Evolutionary conservation across 2,888 invertebrate genomes (phyloP), one percentile per base, ranked within the genome.

Genomic region (Dynastes maya): DNA sequence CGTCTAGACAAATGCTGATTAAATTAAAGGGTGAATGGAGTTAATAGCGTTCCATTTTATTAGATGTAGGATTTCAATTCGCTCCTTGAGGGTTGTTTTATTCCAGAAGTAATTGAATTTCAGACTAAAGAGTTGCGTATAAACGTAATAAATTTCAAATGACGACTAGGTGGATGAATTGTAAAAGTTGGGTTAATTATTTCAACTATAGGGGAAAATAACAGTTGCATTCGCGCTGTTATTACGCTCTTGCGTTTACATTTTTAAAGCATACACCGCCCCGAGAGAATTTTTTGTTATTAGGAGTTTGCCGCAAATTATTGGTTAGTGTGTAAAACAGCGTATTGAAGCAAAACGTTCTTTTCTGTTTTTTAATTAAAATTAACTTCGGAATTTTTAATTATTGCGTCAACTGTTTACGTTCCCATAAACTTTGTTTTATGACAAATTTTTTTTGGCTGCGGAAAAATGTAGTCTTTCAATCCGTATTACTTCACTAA

Each of bases 151-250:
- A 68, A 68, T 68, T 68, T 68, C 29, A 53, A 68, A 68, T 68
- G 16, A 29, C 51, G 49, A 68, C 51, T 51, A 51, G 53, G 13
- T n/a, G 3, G 29, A 27, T 49, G 13, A 51, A 51, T 51, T 68
- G 51, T 29, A 27, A 68, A 68, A 68, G 68, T 68, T 68, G 53
- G 49, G 51, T 68, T 68, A 68, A 68, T 68, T 68, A 53, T 68
- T 68, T 68, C 13, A 68, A 68, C 51, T 68, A 51, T 29, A 29
- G 29, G 3, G 29, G 29, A 51, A 68, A 51, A 68, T 68, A 29
- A 29, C n/a, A 68, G 68, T 29, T 49, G 51, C 51, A 51, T 40
- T 67, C 45, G 37, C 22, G 22, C 37, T 22, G 13, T 29, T 29
- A 37, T 29, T 29, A 29, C 67, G 11, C 6, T 8, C 27, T 68